Conservation (phyloP, 2,113 vertebrate species). For the Danio rerio region GRCz12tu NC_133184.1:36913501-36914000, state of each 20-base stretch:
- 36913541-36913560: constrained; percentile 85
- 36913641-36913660: neutral
- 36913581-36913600: constrained; percentile 20
- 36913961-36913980: no score
- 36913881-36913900: no score
- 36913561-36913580: constrained; percentile 34
- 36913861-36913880: no score
- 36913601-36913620: constrained; percentile 13
- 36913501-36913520: constrained; percentile 90
- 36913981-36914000: no score
- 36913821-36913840: no score
- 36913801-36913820: no score
- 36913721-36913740: neutral
- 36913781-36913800: no score
- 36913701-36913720: neutral
- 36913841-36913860: no score
- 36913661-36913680: neutral
- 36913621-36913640: constrained; percentile 8
- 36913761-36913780: neutral
- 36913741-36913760: neutral
- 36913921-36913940: no score
- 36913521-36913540: constrained; percentile 91
- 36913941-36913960: no score
- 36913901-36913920: no score
- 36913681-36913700: constrained; percentile 2